Evolutionary conservation across 1,140 invertebrate genomes (phyloP).

Genomic region (Bombus sylvicola): DNA sequence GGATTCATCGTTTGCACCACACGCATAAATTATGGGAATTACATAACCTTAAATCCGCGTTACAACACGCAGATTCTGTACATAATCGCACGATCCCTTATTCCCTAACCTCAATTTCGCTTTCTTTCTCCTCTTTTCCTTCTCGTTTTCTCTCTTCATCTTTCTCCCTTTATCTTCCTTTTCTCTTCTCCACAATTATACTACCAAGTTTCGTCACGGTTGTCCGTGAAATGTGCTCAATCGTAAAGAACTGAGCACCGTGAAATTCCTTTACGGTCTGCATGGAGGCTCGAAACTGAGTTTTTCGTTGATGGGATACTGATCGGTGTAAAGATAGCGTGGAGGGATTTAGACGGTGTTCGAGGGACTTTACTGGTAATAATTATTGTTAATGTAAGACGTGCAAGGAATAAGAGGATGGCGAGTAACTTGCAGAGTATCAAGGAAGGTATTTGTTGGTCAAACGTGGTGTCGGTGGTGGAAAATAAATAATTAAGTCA

Average conservation of each 20-base stretch:
- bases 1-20: slow-evolving; percentile 12
- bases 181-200: slow-evolving; percentile 4
- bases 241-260: slow-evolving; percentile 16
- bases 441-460: neutral
- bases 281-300: neutral
- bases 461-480: neutral
- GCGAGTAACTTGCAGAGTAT: neutral
- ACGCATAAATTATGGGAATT: slow-evolving; percentile 27
- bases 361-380: neutral
- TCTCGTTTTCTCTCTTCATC: too few relatives aligned
- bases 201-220: slow-evolving; percentile 37
- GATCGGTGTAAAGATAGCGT: neutral
- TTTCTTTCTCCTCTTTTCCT: slow-evolving; percentile 17
- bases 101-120: slow-evolving; percentile 22
- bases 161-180: neutral
- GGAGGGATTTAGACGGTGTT: neutral
- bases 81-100: slow-evolving; percentile 22
- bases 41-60: slow-evolving; percentile 34
- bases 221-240: slow-evolving; percentile 50
- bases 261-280: slow-evolving; percentile 8
- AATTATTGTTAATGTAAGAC: slow-evolving; percentile 11
- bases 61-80: slow-evolving; percentile 50
- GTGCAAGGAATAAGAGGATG: neutral
- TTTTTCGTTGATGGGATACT: slow-evolving; percentile 20
- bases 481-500: neutral